Evolutionary conservation across 23 tunicate genomes (phyloP), one percentile per base, ranked within the genome.

Genomic region (Halocynthia roretzi): DNA sequence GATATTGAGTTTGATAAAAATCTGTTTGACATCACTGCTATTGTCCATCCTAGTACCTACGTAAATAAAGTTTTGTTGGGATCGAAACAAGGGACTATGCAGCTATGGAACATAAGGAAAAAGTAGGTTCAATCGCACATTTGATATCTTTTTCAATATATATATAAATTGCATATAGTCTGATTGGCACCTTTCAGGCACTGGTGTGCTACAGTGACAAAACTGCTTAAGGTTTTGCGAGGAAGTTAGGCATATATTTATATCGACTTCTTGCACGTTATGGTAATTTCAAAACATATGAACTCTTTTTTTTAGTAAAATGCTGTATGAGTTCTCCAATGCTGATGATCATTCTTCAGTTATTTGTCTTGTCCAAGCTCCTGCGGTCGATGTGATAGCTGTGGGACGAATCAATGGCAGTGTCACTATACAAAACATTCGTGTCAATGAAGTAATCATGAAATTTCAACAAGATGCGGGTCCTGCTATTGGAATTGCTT

Each of bases 361-460:
- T 17, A 75, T 82, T 7, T 66, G 61, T 17, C 21, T 92, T 49
- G 78, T 71, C 22, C 92, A 92, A 63, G 81, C 84, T 49, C 83
- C 98, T 10, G 92, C 91, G 7, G 70, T 86, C n/a, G 87, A 92
- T 75, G 83, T 92, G 17, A 77, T 92, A 21, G 98, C 84, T 6
- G 54, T 86, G 21, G 98, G 98, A 5, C 68, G 72, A 19, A 80
- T 78, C 68, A 53, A 22, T 50, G 98, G 98, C 10, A 80, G 70
- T n/a, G 80, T 92, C 48, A 75, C 69, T 18, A 14, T 92, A 10
- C 58, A 76, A 22, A 82, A 92, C 75, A 54, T 86, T 15, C 73
- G 67, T 53, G 12, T 48, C 19, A 80, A 80, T 51, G 44, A 10
- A 31, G 67, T 44, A 22, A 72, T 85, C 10, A 80, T 92, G 85